Evolutionary conservation across 1,140 invertebrate genomes (phyloP).

Genomic region (Chionoecetes opilio): DNA sequence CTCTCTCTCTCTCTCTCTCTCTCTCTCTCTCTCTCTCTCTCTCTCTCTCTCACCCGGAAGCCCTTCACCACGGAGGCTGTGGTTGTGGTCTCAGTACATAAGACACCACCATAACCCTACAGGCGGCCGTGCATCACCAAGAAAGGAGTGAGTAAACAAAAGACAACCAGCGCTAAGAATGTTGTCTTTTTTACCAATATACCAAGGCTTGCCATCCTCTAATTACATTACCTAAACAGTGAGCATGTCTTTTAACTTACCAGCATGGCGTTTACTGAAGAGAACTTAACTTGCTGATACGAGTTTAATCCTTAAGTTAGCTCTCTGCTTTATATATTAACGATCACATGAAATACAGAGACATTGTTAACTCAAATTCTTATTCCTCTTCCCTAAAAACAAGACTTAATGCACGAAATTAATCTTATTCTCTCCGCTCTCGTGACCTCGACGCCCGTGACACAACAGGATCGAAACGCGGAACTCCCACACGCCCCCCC

Average conservation of each 20-base stretch:
- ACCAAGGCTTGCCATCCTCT: not conserved
- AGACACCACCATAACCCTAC: not conserved
- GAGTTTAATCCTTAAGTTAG: too few species aligned
- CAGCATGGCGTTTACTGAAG: too few species aligned
- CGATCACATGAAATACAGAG: too few species aligned
- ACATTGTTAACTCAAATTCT: too few species aligned
- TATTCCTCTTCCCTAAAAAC: not conserved
- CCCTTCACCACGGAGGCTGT: not conserved
- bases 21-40: slow-evolving; percentile 32
- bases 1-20: slow-evolving; percentile 46
- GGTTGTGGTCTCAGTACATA: not conserved
- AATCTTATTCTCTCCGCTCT: not conserved
- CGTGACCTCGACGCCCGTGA: not conserved
- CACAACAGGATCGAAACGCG: not conserved
- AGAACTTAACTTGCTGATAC: too few species aligned
- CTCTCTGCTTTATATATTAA: too few species aligned
- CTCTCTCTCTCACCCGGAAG: not conserved
- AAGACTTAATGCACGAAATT: not conserved
- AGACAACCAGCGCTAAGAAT: not conserved
- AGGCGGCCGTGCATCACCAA: not conserved
- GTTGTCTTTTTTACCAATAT: not conserved
- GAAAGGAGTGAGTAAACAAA: not conserved
- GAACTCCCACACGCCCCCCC: not conserved
- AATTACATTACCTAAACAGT: too few species aligned
- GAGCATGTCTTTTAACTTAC: too few species aligned